Evolutionary conservation across 2,113 vertebrate genomes (phyloP), one percentile per base, ranked within the genome.

Genomic region (Eonycteris spelaea): DNA sequence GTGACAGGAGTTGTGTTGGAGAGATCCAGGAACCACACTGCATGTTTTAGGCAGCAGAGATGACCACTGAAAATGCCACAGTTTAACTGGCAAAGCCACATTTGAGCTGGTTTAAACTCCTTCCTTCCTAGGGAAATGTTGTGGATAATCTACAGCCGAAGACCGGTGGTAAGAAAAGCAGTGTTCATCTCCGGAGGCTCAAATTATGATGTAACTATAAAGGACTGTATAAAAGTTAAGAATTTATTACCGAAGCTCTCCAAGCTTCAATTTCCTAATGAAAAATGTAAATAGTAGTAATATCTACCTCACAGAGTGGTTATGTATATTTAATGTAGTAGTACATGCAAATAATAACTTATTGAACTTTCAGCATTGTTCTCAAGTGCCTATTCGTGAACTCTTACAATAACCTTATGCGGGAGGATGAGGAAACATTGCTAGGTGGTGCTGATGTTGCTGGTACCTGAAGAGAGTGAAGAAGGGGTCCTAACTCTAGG

Each of bases 151-250:
- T 43, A 24, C 2, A 61, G 55, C 48, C 65, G 18, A 70, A 48
- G 22, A 63, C 15, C 1, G 4, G n/a, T 59, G 55, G 6, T 19
- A 61, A n/a, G 70, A 88, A 87, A 83, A 74, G n/a, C 15, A 0
- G 12, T 28, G 53, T 53, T 89, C 57, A 88, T 92, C 96, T 91
- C 48, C 71, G 55, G 43, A 89, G 38, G 38, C 61, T 96, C 73
- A 74, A 68, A 86, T 67, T 88, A 75, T 51, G 45, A 48, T 28
- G 57, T 90, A 35, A 83, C 63, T 61, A 38, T 45, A 68, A 91
- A 74, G 51, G 43, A 30, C 78, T 65, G 18, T 55, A 33, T 86
- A 53, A 48, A 77, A 51, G 61, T 79, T 79, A 73, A 61, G 65
- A 90, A 83, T 51, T 8, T 43, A 63, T 85, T 88, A 79, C 33